phyloP scores from a whole-genome alignment of 2,888 invertebrate species.

The Sarcophaga carnaria region DNA sequence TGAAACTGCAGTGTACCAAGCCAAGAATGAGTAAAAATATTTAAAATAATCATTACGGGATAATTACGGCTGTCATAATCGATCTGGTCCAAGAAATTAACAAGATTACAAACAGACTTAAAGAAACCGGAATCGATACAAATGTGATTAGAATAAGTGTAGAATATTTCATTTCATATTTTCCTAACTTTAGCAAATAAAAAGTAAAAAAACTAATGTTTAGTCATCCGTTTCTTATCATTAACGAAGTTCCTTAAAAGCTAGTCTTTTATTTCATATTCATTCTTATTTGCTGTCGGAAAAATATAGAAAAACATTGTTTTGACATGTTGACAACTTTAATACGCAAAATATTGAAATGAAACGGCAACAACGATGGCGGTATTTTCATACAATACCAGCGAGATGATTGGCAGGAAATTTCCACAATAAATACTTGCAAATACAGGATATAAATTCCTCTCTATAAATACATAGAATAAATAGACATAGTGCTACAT shows the following conservation, averaged over 20 bases:
- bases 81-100: too few relatives aligned
- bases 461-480: too few relatives aligned
- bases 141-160: too few relatives aligned
- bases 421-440: not conserved
- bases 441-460: not conserved
- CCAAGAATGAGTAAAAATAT: too few relatives aligned
- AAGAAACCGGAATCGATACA: too few relatives aligned
- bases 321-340: conserved; percentile 24
- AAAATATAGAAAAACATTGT: not conserved
- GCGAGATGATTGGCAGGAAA: not conserved
- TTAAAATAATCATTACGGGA: too few relatives aligned
- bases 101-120: too few relatives aligned
- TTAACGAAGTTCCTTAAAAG: not conserved
- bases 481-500: not conserved
- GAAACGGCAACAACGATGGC: not conserved
- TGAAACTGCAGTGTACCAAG: too few relatives aligned
- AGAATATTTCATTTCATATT: too few relatives aligned
- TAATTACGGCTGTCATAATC: too few relatives aligned
- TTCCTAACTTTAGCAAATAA: too few relatives aligned
- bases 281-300: not conserved
- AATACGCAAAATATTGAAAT: not conserved
- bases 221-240: not conserved
- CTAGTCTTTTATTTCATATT: not conserved
- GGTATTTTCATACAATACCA: not conserved
- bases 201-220: too few relatives aligned